Conservation (phyloP, 2,888 invertebrate genomes). For the Hydrotaea cyrtoneurina region DNA sequence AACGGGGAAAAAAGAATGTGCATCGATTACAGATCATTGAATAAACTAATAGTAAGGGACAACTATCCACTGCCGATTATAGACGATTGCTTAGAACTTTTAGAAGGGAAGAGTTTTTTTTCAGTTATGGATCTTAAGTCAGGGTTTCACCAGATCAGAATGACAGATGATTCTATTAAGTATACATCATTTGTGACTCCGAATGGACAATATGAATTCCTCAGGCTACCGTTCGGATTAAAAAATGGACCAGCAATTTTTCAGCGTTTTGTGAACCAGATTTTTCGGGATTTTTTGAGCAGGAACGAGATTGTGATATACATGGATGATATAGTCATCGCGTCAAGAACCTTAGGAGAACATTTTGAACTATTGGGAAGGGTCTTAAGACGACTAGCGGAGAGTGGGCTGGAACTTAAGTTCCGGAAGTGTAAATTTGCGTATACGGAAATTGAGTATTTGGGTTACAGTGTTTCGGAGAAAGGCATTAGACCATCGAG, state of each 20-base stretch:
- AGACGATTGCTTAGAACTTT: slow-evolving; percentile 27
- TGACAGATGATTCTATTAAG: not conserved
- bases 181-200: slow-evolving; percentile 28
- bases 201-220: slow-evolving; percentile 30
- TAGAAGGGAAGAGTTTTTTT: too few relatives aligned
- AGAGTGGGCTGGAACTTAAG: slow-evolving; percentile 21
- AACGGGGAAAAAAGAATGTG: too few relatives aligned
- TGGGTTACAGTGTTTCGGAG: slow-evolving; percentile 31
- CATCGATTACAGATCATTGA: slow-evolving; percentile 8
- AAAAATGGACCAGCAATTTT: slow-evolving; percentile 35
- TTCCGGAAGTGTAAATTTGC: slow-evolving; percentile 39
- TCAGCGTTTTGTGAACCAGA: slow-evolving; percentile 9
- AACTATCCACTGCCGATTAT: slow-evolving; percentile 29
- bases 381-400: not conserved
- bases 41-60: slow-evolving; percentile 9
- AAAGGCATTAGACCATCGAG: slow-evolving; percentile 51
- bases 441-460: too few relatives aligned
- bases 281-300: not conserved
- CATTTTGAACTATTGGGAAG: not conserved
- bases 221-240: not conserved
- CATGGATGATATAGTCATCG: slow-evolving; percentile 40
- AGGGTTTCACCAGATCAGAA: too few relatives aligned
- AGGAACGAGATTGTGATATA: slow-evolving; percentile 6
- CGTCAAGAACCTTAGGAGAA: not conserved
- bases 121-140: too few relatives aligned